Percentiles rank a stretch among this genome's conserved stretches.
phyloP scores from a whole-genome alignment of 2,888 invertebrate species.

The Venusia cambrica region DNA sequence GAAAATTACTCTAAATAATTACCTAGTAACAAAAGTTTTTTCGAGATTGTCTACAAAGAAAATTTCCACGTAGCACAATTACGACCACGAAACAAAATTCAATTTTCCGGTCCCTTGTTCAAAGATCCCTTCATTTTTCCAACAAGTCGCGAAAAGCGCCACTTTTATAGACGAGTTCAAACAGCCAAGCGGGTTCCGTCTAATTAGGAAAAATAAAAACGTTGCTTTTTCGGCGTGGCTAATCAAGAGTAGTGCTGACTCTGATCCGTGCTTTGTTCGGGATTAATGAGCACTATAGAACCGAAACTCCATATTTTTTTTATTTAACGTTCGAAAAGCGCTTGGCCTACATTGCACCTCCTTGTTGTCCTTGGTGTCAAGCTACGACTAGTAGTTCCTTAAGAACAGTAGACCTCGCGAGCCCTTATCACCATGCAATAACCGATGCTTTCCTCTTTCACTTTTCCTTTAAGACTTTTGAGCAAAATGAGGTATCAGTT shows the following conservation, averaged over 20 bases:
- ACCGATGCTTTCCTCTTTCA: too few species aligned
- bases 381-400: too few species aligned
- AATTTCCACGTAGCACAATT: too few species aligned
- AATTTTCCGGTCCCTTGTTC: conserved; percentile 1
- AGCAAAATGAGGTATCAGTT: too few species aligned
- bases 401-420: too few species aligned
- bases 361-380: too few species aligned
- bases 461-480: too few species aligned
- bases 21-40: conserved; percentile 7
- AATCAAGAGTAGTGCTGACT: conserved; percentile 46
- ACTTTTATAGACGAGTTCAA: conserved; percentile 25
- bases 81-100: conserved; percentile 12
- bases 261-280: conserved; percentile 19
- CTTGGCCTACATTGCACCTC: too few species aligned
- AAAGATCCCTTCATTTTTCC: conserved; percentile 7
- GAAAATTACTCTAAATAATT: neutral
- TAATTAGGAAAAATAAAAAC: conserved; percentile 49
- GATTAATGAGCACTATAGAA: neutral
- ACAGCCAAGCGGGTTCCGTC: conserved; percentile 36
- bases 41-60: too few species aligned
- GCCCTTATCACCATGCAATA: too few species aligned
- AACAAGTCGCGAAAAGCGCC: conserved; percentile 17
- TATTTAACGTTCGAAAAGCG: too few species aligned
- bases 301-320: too few species aligned
- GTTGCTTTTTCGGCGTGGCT: conserved; percentile 41